Percentiles rank a stretch among this genome's conserved stretches.
These are phyloP conservation scores for Saccopteryx bilineata DNA, from an alignment of 2,113 vertebrate species.

Conservation along the genomic window DNA sequence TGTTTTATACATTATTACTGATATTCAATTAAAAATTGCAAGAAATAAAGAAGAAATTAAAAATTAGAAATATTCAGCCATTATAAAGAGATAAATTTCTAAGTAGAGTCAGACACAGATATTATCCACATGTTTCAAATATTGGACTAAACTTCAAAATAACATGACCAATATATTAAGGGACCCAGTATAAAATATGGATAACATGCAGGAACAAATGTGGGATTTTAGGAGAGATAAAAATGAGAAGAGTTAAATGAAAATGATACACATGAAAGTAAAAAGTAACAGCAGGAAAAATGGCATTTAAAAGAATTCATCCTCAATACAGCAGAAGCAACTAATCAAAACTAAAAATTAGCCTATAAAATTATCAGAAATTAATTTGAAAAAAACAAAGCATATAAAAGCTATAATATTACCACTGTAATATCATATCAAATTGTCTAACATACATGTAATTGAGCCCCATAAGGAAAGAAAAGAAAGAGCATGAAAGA, in stretches of 20 bases:
- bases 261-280: neutral
- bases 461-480: neutral
- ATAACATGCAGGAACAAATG: neutral
- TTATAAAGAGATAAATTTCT: neutral
- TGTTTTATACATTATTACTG: neutral
- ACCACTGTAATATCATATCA: neutral
- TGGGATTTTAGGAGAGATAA: neutral
- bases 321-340: neutral
- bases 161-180: neutral
- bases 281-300: neutral
- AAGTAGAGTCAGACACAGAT: neutral
- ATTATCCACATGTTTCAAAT: neutral
- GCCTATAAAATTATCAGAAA: neutral
- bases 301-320: neutral
- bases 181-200: neutral
- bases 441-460: neutral
- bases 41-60: neutral
- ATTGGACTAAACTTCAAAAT: neutral
- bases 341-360: conserved; percentile 1
- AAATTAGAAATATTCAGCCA: neutral
- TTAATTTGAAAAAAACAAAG: neutral
- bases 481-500: neutral
- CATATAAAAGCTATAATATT: neutral
- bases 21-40: neutral
- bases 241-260: neutral